Evolutionary conservation across 2,888 invertebrate species (phyloP), one percentile per base, ranked within the genome.

Genomic region (Scaptomyza caliginosa): DNA sequence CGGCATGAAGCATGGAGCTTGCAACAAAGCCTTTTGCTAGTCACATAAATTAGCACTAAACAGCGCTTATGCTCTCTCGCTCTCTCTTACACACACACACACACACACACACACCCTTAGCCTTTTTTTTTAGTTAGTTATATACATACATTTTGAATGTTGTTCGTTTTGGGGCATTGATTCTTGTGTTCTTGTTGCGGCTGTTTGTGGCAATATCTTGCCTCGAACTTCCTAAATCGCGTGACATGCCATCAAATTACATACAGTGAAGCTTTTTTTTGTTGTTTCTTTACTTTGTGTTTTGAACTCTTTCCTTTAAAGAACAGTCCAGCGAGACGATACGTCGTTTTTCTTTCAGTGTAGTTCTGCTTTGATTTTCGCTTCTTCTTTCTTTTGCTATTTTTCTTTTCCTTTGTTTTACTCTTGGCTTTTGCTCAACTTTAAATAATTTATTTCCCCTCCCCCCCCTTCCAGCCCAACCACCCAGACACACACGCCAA

Each of bases 181-280:
- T 34, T 26, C 24, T 43, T 43, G 5, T 54, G 17, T 32, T 54
- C 4, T 57, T 40, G 46, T 17, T 64, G 10, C 11, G 36, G 34
- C 5, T 51, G 13, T 38, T 59, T n/a, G n/a, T n/a, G n/a, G n/a
- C n/a, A n/a, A 5, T 24, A 24, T 24, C 0, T 11, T 34, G 46
- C 42, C 60, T 72, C 50, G 30, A 58, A 73, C 76, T 71, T 76
- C 79, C 67, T 74, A 45, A 79, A 76, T 78, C 82, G 82, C 82
- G 78, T 79, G 82, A 76, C 79, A 63, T 52, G 75, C 57, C 64
- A 60, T 67, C 62, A 77, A 69, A 81, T 72, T 64, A 43, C 51
- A 43, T 30, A 50, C 34, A 54, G 7, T 26, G 5, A 8, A 2
- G 26, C 26, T 26, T 26, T 26, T 42, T 42, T 46, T 36, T 23